phyloP scores from a whole-genome alignment of 2,113 vertebrate species.

The Anoplopoma fimbria region DNA sequence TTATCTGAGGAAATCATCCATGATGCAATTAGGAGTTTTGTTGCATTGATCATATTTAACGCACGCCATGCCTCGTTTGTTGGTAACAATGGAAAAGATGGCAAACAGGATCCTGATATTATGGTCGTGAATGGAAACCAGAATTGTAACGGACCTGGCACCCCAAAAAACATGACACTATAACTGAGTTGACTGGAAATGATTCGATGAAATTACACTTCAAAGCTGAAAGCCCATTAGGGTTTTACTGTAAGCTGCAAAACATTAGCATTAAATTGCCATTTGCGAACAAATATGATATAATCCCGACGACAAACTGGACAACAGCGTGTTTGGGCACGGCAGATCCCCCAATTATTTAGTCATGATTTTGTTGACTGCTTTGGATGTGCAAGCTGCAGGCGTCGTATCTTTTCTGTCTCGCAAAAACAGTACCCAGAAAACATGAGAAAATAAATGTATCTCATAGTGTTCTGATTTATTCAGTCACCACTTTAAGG shows the following conservation, averaged over 20 bases:
- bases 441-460: constrained; percentile 20
- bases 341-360: constrained; percentile 53
- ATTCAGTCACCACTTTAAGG: constrained; percentile 37
- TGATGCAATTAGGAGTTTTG: constrained; percentile 32
- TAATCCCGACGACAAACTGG: constrained; percentile 65
- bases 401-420: constrained; percentile 32
- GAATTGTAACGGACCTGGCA: constrained; percentile 47
- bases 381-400: constrained; percentile 23
- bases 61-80: constrained; percentile 19
- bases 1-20: constrained; percentile 25
- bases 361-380: constrained; percentile 55
- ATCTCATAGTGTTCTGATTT: constrained; percentile 52
- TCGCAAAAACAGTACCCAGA: constrained; percentile 10
- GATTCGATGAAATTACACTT: constrained; percentile 66
- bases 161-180: constrained; percentile 57
- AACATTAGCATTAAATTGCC: constrained; percentile 69
- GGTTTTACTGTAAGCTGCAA: constrained; percentile 61
- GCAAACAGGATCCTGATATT: constrained; percentile 67
- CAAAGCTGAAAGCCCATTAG: constrained; percentile 56
- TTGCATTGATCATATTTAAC: constrained; percentile 24
- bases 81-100: constrained; percentile 35
- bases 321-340: constrained; percentile 55
- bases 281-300: constrained; percentile 70
- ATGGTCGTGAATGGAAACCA: constrained; percentile 34
- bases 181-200: constrained; percentile 48